Conservation (phyloP, 1,140 invertebrate species). For the Chelonus insularis region DNA sequence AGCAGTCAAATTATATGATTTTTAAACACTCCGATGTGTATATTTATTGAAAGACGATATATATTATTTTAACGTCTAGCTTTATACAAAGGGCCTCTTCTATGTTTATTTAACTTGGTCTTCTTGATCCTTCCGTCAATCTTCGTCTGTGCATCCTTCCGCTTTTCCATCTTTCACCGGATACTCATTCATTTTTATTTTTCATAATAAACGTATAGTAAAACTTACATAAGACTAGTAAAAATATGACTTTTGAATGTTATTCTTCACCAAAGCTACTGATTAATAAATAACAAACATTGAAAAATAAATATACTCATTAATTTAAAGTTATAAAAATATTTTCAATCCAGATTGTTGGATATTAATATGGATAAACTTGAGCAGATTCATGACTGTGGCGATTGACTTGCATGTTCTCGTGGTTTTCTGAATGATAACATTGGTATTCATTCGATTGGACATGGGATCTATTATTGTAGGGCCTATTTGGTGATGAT, state of each 20-base stretch:
- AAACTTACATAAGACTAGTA: too few relatives aligned
- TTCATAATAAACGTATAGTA: conserved; percentile 11
- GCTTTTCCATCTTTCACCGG: conserved; percentile 36
- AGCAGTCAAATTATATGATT: too few relatives aligned
- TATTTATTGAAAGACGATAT: conserved; percentile 38
- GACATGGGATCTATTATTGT: conserved; percentile 37
- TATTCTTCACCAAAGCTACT: too few relatives aligned
- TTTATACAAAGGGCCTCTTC: conserved; percentile 45
- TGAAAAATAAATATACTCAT: too few relatives aligned
- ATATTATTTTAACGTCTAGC: conserved; percentile 48
- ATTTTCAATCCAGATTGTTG: too few relatives aligned
- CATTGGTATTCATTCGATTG: conserved; percentile 38
- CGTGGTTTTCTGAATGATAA: too few relatives aligned
- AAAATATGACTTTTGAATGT: too few relatives aligned
- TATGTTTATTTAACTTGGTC: conserved; percentile 47
- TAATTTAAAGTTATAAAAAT: too few relatives aligned
- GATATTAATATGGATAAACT: conserved; percentile 45
- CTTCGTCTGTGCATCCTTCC: conserved; percentile 38
- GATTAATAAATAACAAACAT: too few relatives aligned
- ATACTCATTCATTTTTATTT: conserved; percentile 18
- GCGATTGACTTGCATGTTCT: conserved; percentile 35
- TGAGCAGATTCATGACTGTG: conserved; percentile 45
- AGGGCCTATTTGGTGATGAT: conserved; percentile 41
- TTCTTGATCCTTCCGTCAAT: conserved; percentile 36
- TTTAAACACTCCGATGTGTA: too few relatives aligned